Percentiles rank a stretch among this genome's conserved stretches.
These are phyloP conservation scores for Malachius bipustulatus DNA, from an alignment of 2,888 invertebrate genomes.

Conservation along the genomic window DNA sequence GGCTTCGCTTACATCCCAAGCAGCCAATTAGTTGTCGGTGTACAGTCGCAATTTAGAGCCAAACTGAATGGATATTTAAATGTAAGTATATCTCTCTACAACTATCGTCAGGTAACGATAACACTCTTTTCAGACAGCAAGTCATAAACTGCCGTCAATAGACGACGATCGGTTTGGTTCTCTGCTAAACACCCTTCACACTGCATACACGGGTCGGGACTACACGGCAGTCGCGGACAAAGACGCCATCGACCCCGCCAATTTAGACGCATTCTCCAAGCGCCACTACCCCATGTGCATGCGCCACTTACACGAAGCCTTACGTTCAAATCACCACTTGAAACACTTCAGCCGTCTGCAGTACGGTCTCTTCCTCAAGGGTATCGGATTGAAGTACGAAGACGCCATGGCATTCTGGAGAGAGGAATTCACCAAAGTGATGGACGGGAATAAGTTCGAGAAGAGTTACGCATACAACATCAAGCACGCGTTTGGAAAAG, in stretches of 20 bases:
- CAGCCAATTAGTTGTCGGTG: conserved; percentile 71
- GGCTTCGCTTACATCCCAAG: conserved; percentile 85
- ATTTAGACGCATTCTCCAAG: conserved; percentile 61
- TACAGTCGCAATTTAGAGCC: conserved; percentile 63
- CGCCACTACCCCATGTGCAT: conserved; percentile 94
- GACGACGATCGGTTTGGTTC: conserved; percentile 72
- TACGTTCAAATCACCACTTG: conserved; percentile 76
- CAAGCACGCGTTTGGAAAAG: conserved; percentile 90
- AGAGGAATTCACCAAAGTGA: conserved; percentile 76
- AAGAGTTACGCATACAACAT: conserved; percentile 86
- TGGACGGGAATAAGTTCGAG: conserved; percentile 80
- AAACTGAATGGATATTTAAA: conserved; percentile 57
- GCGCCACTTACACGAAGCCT: conserved; percentile 72
- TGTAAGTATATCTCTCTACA: conserved; percentile 40
- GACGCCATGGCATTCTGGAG: conserved; percentile 86
- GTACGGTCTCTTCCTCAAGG: conserved; percentile 91
- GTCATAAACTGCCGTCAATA: conserved; percentile 56
- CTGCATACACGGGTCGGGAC: conserved; percentile 73
- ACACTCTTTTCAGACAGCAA: conserved; percentile 41
- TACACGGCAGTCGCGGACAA: conserved; percentile 41
- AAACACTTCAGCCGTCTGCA: conserved; percentile 80
- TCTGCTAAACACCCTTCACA: conserved; percentile 65
- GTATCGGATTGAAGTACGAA: conserved; percentile 68
- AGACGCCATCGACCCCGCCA: conserved; percentile 25
- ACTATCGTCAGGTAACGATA: not conserved